Percentiles rank a stretch among this genome's conserved stretches.
These are phyloP conservation scores for Conomelus anceps DNA, from an alignment of 2,888 invertebrate species.

Conservation along the genomic window DNA sequence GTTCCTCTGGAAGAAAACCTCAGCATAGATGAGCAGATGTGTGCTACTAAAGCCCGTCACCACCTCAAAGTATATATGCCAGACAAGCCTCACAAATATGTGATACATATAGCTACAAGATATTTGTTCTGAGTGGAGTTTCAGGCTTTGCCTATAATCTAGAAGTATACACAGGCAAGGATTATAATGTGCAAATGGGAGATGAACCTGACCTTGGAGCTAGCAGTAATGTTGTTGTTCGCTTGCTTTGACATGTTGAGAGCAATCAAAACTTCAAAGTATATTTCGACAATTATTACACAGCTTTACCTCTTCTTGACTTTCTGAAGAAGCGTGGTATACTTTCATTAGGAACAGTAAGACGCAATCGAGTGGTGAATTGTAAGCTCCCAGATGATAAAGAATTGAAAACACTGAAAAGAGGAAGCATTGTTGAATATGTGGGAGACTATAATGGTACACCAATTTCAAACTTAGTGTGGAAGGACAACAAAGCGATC, in stretches of 20 bases:
- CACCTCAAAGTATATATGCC: conserved; percentile 38
- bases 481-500: conserved; percentile 40
- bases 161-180: conserved; percentile 28
- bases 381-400: conserved; percentile 11
- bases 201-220: conserved; percentile 24
- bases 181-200: conserved; percentile 17
- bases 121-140: conserved; percentile 25
- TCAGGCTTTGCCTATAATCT: conserved; percentile 29
- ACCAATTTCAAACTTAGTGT: conserved; percentile 21
- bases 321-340: conserved; percentile 4
- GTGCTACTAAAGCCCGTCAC: conserved; percentile 29
- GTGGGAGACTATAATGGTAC: not conserved
- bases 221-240: conserved; percentile 22
- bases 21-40: conserved; percentile 1
- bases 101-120: conserved; percentile 38
- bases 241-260: conserved; percentile 21
- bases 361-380: not conserved
- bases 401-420: not conserved
- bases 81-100: conserved; percentile 40
- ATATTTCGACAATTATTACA: conserved; percentile 29
- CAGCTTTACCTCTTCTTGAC: conserved; percentile 19
- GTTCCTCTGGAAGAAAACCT: not conserved
- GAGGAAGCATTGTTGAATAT: conserved; percentile 11
- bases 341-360: conserved; percentile 1
- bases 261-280: conserved; percentile 14